Base-by-base conservation (phyloP, 2,113 vertebrate species). In the Chionodraco myersi region DNA sequence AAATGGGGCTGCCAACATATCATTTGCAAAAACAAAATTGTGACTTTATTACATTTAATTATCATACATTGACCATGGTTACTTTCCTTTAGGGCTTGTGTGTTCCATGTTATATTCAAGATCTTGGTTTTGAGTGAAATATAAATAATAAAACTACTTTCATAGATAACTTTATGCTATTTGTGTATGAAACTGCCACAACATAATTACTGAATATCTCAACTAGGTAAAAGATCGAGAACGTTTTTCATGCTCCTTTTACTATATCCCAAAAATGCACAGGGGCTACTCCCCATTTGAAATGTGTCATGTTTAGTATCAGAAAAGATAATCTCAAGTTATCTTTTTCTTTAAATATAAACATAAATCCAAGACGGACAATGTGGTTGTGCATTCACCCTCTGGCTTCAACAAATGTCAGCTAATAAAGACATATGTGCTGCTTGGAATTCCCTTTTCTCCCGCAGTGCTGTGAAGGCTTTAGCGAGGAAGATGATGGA, bases 361-460 rank as follows among this genome's bases (percentile, higher is more conserved):
- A 59, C 61, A 76, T 48, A 53, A 26, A 26, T 52, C 21, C 4
- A 26, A 23, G 16, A 75, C 54, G 49, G 44, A 51, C 16, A 10
- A 71, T 82, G 70, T 78, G 36, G 36, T 41, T 41, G 12, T 70
- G 69, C 61, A 80, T 62, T 77, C 70, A 71, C 8, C 49, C 45
- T 61, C 79, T 63, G 6, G 7, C 44, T 78, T 53, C 54, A 75
- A 77, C 49, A 36, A 48, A 64, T 63, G 59, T 61, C 69, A 18
- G 54, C 83, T 86, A 81, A 83, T 89, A 75, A 84, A 85, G 77
- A 62, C 75, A 13, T 16, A 75, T 11, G 77, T 80, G 68, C 69
- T 1, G 23, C 71, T 70, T 21, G 45, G 45, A 78, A 65, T 52
- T 62, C 16, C 15, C 58, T 53, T 59, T 62, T 10, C 26, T 45